Percentiles rank a stretch among this genome's conserved stretches.
Evolutionary conservation across 2,113 vertebrate species (phyloP).

Genomic region (Telmatochromis brichardi): DNA sequence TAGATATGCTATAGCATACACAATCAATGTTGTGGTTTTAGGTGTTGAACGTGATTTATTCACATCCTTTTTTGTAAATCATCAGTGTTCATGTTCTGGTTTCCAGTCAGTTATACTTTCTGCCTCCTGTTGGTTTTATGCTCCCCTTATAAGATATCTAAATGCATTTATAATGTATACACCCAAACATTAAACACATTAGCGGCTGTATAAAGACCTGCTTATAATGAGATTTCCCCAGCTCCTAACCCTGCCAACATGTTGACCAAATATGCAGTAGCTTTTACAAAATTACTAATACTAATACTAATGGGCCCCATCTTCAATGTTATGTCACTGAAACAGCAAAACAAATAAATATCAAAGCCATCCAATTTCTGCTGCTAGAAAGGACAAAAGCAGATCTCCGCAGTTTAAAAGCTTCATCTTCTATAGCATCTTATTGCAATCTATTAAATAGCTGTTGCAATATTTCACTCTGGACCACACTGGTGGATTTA

Average conservation of each 20-base stretch:
- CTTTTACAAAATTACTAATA: not conserved
- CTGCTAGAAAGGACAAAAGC: not conserved
- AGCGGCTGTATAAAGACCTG: not conserved
- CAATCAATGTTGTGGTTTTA: not conserved
- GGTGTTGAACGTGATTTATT: not conserved
- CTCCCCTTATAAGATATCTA: not conserved
- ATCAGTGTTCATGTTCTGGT: not conserved
- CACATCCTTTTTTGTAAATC: not conserved
- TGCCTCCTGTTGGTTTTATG: not conserved
- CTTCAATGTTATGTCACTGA: not conserved
- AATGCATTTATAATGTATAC: not conserved
- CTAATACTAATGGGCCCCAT: not conserved
- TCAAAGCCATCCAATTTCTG: not conserved
- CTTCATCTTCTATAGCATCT: not conserved
- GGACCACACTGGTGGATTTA: not conserved
- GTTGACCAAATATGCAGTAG: not conserved
- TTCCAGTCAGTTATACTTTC: not conserved
- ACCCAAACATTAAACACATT: not conserved
- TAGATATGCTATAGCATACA: not conserved
- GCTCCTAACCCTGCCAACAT: not conserved
- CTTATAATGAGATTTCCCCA: not conserved
- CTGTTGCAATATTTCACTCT: not conserved
- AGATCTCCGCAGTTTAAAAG: not conserved
- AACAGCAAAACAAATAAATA: not conserved
- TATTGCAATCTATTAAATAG: not conserved